These are phyloP conservation scores for Corticium candelabrum DNA, from an alignment of 37 sponge, comb jelly and placozoan genomes.

Conservation along the genomic window DNA sequence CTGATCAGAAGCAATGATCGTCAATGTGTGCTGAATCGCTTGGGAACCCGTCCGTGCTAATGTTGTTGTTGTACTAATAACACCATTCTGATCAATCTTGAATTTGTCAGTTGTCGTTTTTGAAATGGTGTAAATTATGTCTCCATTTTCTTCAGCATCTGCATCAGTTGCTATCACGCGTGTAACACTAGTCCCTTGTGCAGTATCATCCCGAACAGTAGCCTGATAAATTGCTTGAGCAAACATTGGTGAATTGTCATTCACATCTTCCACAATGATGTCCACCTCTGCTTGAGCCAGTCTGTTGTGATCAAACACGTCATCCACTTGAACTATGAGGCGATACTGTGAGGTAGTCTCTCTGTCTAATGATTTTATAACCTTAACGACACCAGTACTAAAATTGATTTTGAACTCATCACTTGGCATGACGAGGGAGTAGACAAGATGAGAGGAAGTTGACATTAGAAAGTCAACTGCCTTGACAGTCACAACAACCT, in stretches of 20 bases:
- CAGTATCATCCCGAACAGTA: not conserved
- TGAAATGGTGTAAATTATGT: not conserved
- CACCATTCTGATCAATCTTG: not conserved
- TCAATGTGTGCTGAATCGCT: not conserved
- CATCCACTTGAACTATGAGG: not conserved
- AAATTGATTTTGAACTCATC: not conserved
- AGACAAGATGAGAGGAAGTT: not conserved
- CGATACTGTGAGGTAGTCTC: not conserved
- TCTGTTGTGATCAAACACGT: not conserved
- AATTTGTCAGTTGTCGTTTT: not conserved
- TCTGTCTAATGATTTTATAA: not conserved
- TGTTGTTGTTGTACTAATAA: not conserved
- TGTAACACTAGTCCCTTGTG: not conserved
- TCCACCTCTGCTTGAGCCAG: not conserved
- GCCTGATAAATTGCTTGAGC: not conserved
- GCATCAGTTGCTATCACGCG: not conserved
- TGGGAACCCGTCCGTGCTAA: not conserved
- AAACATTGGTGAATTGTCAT: not conserved
- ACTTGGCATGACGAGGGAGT: not conserved
- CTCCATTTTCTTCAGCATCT: not conserved
- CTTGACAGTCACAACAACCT: not conserved
- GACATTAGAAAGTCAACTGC: not conserved
- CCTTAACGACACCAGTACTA: not conserved
- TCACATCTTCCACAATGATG: not conserved
- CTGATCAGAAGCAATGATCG: not conserved